These are phyloP conservation scores for Pangasius djambal DNA, from an alignment of 2,797 vertebrate genomes.

Conservation along the genomic window DNA sequence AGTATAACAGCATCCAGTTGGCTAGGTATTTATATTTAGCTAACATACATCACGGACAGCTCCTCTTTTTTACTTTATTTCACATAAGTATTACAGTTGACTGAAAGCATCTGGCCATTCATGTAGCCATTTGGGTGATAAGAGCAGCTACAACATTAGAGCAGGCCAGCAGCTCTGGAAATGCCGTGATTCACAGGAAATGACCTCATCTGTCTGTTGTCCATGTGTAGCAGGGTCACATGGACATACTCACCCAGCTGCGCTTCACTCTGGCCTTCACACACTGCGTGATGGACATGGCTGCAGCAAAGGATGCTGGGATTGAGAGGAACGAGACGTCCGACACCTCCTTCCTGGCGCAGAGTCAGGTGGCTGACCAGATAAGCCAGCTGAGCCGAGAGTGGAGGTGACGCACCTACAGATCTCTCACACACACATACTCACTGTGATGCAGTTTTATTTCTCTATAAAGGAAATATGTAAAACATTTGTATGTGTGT, in stretches of 20 bases:
- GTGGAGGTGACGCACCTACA: conserved; percentile 83
- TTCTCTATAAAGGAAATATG: background rate
- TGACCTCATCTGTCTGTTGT: conserved; percentile 29
- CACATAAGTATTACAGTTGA: background rate
- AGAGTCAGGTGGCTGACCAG: conserved; percentile 93
- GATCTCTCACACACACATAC: background rate
- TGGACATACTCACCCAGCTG: conserved; percentile 84
- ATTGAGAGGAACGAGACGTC: conserved; percentile 69
- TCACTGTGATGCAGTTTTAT: background rate
- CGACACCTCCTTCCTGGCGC: conserved; percentile 84
- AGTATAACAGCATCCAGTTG: background rate
- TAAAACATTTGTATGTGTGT: background rate
- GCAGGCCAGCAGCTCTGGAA: background rate
- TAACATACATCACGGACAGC: too few species aligned
- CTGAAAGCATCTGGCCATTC: background rate
- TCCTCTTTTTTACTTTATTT: too few species aligned
- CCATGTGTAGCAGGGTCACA: conserved; percentile 85
- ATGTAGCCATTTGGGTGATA: background rate
- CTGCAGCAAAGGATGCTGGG: conserved; percentile 79
- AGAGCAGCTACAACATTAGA: background rate
- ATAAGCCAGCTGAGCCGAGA: conserved; percentile 94
- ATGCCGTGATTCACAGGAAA: background rate
- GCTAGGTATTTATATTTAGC: too few species aligned
- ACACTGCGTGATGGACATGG: conserved; percentile 90
- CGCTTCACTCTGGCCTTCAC: conserved; percentile 89